Evolutionary conservation across 2,113 vertebrate species (phyloP).

Genomic region (Melanocharis versteri): DNA sequence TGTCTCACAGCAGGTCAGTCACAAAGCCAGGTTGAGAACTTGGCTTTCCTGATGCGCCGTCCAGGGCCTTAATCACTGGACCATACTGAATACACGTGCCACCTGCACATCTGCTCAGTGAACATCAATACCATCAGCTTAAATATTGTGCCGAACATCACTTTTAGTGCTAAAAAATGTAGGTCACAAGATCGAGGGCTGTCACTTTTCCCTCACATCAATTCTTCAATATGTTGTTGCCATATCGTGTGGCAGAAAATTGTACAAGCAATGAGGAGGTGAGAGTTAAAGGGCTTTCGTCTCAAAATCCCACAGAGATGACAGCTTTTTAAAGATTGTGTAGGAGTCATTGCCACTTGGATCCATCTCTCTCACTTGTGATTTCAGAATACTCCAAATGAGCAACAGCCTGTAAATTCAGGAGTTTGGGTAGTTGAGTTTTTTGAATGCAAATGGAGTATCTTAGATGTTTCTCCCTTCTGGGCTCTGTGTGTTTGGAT

Average conservation of each 20-base stretch:
- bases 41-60: background rate
- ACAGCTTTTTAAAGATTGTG: background rate
- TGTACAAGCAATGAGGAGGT: background rate
- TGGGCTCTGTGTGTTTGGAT: background rate
- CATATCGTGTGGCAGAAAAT: background rate
- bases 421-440: background rate
- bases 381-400: background rate
- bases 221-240: background rate
- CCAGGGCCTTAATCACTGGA: background rate
- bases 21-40: background rate
- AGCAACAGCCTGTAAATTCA: conserved; percentile 2
- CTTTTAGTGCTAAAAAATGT: background rate
- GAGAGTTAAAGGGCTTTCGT: background rate
- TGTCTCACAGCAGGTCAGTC: background rate
- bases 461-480: background rate
- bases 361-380: background rate
- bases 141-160: background rate
- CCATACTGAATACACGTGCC: background rate
- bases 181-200: background rate
- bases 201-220: background rate
- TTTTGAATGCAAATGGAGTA: background rate
- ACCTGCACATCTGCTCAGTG: background rate
- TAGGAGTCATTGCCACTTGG: background rate
- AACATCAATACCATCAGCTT: background rate
- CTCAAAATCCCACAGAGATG: background rate